Base-by-base conservation (phyloP, 2,113 vertebrate species). In the Mungos mungo region DNA sequence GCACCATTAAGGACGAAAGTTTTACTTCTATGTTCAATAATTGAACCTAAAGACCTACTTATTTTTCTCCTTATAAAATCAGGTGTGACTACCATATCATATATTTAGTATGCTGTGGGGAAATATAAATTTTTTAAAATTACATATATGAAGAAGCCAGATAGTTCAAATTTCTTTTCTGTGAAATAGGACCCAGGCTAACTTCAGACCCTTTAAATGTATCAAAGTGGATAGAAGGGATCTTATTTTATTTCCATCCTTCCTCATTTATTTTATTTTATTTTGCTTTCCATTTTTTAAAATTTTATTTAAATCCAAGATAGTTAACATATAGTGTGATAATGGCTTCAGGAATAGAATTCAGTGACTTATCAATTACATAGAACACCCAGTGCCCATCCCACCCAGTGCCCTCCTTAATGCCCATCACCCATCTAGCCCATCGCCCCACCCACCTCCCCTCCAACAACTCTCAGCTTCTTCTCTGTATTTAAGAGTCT, bases 131-230 rank as follows among this genome's bases (percentile, higher is more conserved):
- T 4, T 74, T 87, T 69, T 41, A 0, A 10, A 82, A 96, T 63
- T 79, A 38, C 71, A 14, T 18, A 19, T 5, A 87, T 31, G 60
- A 60, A 71, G 57, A 89, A 76, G 29, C 14, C 52, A 90, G 52
- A 29, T 71, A 74, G 96, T 94, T 8, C 33, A 95, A 86, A 82
- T 88, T 93, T 74, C 14, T 90, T 88, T 87, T 77, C 81, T 72
- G 15, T 93, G 29, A 77, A 94, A 81, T 41, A 93, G 83, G 95
- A 93, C 82, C 6, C 47, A 86, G 23, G 5, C 10, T 86, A 96
- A 89, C 27, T 85, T 92, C 76, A 77, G n/a, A 90, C 1, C n/a
- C 10, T 38, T 83, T 77, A 86, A 54, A 72, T 85, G 35, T 88
- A 4, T 52, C 79, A 29, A 90, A 79, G 60, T 84, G 63, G 15